Evolutionary conservation across 2,888 invertebrate genomes (phyloP).

Genomic region (Ectemnius continuus): DNA sequence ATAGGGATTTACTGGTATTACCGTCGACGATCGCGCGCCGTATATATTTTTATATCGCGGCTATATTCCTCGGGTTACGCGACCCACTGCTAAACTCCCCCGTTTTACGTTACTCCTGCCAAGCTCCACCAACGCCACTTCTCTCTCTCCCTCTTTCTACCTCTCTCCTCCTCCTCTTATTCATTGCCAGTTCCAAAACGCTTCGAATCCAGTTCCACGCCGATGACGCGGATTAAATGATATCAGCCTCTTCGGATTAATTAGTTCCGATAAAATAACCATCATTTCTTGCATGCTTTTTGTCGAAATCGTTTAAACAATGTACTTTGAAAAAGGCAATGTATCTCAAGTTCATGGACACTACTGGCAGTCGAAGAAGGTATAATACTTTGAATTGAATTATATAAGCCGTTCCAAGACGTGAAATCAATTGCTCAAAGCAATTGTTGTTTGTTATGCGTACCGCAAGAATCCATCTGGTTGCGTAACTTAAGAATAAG

Average conservation of each 20-base stretch:
- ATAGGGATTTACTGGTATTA: conserved; percentile 32
- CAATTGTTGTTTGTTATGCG: too few relatives aligned
- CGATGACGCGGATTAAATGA: not conserved
- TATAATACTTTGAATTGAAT: not conserved
- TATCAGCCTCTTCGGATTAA: conserved; percentile 14
- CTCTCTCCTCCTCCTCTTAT: not conserved
- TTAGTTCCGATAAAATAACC: conserved; percentile 12
- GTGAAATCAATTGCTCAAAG: too few relatives aligned
- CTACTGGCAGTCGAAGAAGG: too few relatives aligned
- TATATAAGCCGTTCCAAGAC: too few relatives aligned
- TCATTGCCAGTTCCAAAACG: not conserved
- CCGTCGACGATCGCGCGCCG: conserved; percentile 12
- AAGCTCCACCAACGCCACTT: not conserved
- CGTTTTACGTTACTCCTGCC: conserved; percentile 8
- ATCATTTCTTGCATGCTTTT: not conserved
- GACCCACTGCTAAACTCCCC: not conserved
- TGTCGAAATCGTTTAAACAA: too few relatives aligned
- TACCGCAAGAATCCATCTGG: too few relatives aligned
- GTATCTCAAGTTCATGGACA: too few relatives aligned
- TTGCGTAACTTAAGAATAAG: too few relatives aligned
- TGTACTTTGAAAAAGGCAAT: too few relatives aligned
- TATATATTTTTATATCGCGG: conserved; percentile 38
- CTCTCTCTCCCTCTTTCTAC: not conserved
- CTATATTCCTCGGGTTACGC: conserved; percentile 1
- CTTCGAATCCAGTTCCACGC: conserved; percentile 1